A percentile compares a stretch with the other conserved stretches of the same genome.
Conservation (phyloP, 2,797 vertebrate species). For the Pelobates cultripes region DNA sequence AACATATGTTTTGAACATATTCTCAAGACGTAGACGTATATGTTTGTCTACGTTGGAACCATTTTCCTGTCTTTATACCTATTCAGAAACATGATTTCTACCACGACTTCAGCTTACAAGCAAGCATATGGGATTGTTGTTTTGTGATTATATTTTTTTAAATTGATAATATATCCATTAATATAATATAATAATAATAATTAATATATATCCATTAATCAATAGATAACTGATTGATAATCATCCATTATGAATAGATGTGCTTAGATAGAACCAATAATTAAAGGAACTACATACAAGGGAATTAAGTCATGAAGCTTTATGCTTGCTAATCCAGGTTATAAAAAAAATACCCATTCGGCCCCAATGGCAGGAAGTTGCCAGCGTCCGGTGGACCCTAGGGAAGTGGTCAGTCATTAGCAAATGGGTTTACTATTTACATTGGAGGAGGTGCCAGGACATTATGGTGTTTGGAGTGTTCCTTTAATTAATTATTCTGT, state of each 20-base stretch:
- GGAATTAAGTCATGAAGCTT: not conserved
- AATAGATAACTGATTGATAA: not conserved
- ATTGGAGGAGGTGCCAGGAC: too few relatives aligned
- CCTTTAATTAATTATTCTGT: too few relatives aligned
- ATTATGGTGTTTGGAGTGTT: too few relatives aligned
- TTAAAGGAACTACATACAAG: not conserved
- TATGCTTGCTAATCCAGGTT: not conserved
- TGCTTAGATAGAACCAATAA: not conserved
- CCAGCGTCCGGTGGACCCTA: too few relatives aligned
- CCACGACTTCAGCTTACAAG: conserved; percentile 61
- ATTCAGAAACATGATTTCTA: conserved; percentile 61
- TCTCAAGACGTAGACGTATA: not conserved
- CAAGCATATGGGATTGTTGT: not conserved
- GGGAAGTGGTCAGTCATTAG: too few relatives aligned
- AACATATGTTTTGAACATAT: not conserved
- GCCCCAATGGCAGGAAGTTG: too few relatives aligned
- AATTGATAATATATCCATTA: too few relatives aligned
- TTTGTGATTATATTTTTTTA: too few relatives aligned
- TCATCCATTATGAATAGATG: not conserved
- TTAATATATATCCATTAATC: conserved; percentile 47
- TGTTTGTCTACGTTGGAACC: conserved; percentile 16
- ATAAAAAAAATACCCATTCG: not conserved
- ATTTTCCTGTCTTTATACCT: conserved; percentile 53
- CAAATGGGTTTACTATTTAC: too few relatives aligned
- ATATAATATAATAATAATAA: too few relatives aligned